Base-by-base conservation (phyloP, 2,888 invertebrate species). In the Sussaba pulchella region DNA sequence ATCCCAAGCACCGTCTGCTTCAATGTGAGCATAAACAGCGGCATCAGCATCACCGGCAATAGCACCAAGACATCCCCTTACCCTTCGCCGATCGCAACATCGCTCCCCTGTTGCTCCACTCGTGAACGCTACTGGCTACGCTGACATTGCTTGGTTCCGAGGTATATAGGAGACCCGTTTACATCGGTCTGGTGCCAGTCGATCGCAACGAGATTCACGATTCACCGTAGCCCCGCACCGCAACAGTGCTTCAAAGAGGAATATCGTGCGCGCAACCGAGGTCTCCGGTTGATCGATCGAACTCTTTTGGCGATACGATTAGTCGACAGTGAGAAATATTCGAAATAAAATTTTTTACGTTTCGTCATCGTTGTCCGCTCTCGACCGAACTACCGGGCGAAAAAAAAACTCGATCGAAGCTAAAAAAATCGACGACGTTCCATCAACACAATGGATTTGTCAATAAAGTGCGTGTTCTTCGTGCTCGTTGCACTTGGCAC, bases 91-190 rank as follows among this genome's bases (percentile, higher is more conserved):
- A 69, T 73, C 67, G 36, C 24, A 39, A 36, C 45, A 61, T 71
- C 63, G 59, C 69, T 67, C 50, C 82, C 63, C 63, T 82, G 78
- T 72, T 81, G 63, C 70, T 77, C 52, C 66, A 50, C 67, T 57
- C 39, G 50, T 50, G 52, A 41, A 24, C 52, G 66, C 72, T 64
- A 24, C 71, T 50, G 52, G 64, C 31, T 14, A 61, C 66, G 69
- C 61, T 57, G 63, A 47, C 52, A 45, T 61, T 54, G 61, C 63
- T 41, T 69, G 45, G 43, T 69, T 78, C 39, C 57, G 59, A 61
- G 82, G 82, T 84, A 84, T 84, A 84, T 83, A 84, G 83, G 79
- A 78, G 81, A 67, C 75, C 50, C 63, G 66, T 54, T 70, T 76
- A 67, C 79, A 50, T 73, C 70, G 75, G 75, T 76, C 79, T 54